Base-by-base conservation (phyloP, 2,888 invertebrate species). In the Petrolisthes cinctipes region DNA sequence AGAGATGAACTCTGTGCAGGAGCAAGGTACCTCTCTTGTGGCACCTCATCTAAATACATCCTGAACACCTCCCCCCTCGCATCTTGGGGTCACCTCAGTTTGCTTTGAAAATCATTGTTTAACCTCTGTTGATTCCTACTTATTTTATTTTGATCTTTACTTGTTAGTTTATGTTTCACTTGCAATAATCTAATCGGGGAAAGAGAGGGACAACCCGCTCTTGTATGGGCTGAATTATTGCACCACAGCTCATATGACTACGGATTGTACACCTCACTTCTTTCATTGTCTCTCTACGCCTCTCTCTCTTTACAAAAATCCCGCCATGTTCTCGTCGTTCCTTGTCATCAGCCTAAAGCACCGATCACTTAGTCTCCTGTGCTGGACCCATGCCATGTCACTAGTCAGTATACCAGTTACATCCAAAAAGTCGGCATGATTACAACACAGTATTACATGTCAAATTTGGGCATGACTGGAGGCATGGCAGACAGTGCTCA, bases 171-270 rank as follows among this genome's bases (percentile, higher is more conserved):
- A 71, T 71, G 17, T 80, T 81, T 80, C 54, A 23, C 84, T 88
- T 78, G 85, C 88, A 53, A 82, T 88, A 56, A 76, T 82, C 82
- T 85, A 88, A 85, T 85, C 82, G 61, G 57, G 11, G 61, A 81
- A 81, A 9, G 61, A 51, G 23, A 68, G 85, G 82, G 68, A 75
- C 53, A 88, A 88, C 82, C 88, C 88, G 53, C 73, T 85, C 82
- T 88, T 85, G 85, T 82, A 88, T 88, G 82, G 85, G 85, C 79
- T 88, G 88, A 68, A 88, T 37, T 37, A 20, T 88, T 88, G 88
- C 88, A 88, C 88, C 88, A 82, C 88, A 88, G 82, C 85, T 88
- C 82, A 88, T 88, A 83, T 85, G 85, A 88, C 78, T 82, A 82
- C 54, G 88, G 88, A 85, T 88, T 85, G 82, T 83, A 5, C 37